Conservation (phyloP, 2,113 vertebrate species). For the Brienomyrus brachyistius region DNA sequence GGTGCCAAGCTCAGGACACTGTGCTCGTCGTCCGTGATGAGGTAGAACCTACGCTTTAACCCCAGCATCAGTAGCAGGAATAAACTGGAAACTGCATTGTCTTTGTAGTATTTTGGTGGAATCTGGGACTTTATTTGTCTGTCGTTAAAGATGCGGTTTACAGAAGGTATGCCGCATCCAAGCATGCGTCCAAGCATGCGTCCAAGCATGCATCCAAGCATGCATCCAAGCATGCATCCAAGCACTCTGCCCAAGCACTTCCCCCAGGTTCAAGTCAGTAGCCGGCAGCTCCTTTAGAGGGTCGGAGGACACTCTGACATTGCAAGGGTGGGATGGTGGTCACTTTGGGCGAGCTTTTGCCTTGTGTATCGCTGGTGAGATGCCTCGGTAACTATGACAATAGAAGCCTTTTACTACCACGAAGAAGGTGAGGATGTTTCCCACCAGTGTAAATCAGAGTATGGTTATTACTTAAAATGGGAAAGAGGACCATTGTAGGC, state of each 20-base stretch:
- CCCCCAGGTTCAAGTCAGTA: not conserved
- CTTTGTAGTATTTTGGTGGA: not conserved
- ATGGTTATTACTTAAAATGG: not conserved
- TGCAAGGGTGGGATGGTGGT: not conserved
- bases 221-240: no score
- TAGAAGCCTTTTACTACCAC: not conserved
- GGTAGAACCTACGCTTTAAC: not conserved
- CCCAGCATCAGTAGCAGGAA: not conserved
- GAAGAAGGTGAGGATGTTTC: not conserved
- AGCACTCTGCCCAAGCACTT: not conserved
- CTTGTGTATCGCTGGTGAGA: not conserved
- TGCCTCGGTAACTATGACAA: not conserved
- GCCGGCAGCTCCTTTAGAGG: not conserved
- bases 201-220: not conserved
- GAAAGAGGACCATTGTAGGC: not conserved
- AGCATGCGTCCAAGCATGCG: no score
- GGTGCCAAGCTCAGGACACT: not conserved
- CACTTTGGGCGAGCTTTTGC: not conserved
- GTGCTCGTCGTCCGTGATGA: not conserved
- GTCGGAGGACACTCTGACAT: not conserved
- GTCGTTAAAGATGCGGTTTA: not conserved
- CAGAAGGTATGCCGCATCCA: not conserved
- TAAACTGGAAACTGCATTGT: not conserved
- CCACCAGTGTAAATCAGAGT: not conserved
- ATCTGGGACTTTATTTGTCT: not conserved